A percentile compares a stretch with the other conserved stretches of the same genome.
phyloP scores from a whole-genome alignment of 2,888 invertebrate species.

The Hydropsyche betteni region DNA sequence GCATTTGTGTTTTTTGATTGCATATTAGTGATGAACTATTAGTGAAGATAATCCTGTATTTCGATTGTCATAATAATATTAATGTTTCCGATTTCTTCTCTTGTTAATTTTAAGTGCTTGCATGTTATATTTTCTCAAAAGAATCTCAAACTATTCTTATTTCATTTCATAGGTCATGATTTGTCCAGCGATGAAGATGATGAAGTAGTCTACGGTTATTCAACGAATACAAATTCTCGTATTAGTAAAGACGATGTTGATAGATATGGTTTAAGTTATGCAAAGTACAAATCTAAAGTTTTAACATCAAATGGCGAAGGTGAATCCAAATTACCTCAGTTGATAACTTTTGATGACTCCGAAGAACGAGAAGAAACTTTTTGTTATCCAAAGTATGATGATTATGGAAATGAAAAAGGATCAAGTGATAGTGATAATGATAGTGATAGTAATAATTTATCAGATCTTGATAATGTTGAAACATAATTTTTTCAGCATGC shows the following conservation, averaged over 20 bases:
- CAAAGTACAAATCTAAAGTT: conserved; percentile 71
- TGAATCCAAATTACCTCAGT: conserved; percentile 40
- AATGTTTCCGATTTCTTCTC: not conserved
- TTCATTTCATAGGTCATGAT: conserved; percentile 57
- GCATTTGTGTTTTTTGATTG: conserved; percentile 1
- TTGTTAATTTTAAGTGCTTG: too few species aligned
- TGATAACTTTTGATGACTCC: conserved; percentile 46
- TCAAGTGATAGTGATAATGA: conserved; percentile 7
- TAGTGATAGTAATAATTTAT: conserved; percentile 11
- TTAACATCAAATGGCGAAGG: conserved; percentile 56
- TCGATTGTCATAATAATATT: too few species aligned
- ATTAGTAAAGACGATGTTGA: conserved; percentile 65
- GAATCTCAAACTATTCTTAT: not conserved
- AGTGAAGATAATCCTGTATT: too few species aligned
- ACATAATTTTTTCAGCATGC: not conserved
- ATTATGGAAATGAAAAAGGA: not conserved
- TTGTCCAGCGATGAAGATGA: conserved; percentile 64
- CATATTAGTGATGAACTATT: too few species aligned
- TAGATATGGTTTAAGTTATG: conserved; percentile 72
- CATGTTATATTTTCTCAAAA: too few species aligned
- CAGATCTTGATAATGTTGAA: conserved; percentile 20
- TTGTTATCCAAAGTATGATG: conserved; percentile 62
- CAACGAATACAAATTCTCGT: conserved; percentile 54
- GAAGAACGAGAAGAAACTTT: conserved; percentile 61
- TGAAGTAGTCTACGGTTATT: conserved; percentile 60